Evolutionary conservation across 2,888 invertebrate species (phyloP).

Genomic region (Dromius quadrimaculatus): DNA sequence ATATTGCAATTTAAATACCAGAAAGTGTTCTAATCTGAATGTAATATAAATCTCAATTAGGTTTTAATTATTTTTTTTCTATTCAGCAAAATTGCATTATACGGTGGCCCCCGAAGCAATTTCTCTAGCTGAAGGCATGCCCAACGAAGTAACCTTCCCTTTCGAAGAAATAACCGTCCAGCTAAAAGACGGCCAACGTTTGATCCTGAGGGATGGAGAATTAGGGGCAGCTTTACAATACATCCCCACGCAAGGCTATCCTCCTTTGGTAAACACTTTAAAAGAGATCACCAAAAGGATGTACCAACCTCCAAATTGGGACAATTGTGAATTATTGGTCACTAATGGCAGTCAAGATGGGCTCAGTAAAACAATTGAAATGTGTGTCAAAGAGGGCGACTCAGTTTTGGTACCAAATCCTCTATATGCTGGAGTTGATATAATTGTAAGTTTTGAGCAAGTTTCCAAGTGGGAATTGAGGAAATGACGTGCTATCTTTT

Average conservation of each 20-base stretch:
- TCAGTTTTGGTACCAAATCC: conserved; percentile 78
- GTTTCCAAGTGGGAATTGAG: neutral
- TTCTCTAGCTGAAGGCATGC: conserved; percentile 80
- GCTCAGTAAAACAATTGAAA: conserved; percentile 79
- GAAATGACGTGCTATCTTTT: neutral
- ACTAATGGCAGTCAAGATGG: conserved; percentile 85
- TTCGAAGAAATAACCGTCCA: conserved; percentile 74
- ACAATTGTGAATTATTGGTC: conserved; percentile 73
- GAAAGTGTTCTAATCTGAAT: too few species aligned
- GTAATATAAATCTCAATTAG: too few species aligned
- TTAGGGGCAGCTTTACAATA: conserved; percentile 80
- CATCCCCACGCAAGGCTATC: conserved; percentile 78
- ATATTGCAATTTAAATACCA: too few species aligned
- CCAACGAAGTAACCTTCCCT: conserved; percentile 79
- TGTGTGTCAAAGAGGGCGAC: conserved; percentile 78
- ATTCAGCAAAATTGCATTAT: conserved; percentile 69
- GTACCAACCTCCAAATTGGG: conserved; percentile 76
- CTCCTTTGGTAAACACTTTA: conserved; percentile 71
- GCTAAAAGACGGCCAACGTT: conserved; percentile 69
- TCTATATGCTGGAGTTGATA: conserved; percentile 78
- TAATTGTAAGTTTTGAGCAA: conserved; percentile 70
- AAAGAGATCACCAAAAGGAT: conserved; percentile 73
- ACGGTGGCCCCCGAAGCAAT: conserved; percentile 68
- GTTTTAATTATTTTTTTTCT: conserved; percentile 46
- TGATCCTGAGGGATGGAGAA: conserved; percentile 71